Percentiles rank a stretch among this genome's conserved stretches.
phyloP scores from a whole-genome alignment of 2,113 vertebrate genomes.

The Aythya baeri region DNA sequence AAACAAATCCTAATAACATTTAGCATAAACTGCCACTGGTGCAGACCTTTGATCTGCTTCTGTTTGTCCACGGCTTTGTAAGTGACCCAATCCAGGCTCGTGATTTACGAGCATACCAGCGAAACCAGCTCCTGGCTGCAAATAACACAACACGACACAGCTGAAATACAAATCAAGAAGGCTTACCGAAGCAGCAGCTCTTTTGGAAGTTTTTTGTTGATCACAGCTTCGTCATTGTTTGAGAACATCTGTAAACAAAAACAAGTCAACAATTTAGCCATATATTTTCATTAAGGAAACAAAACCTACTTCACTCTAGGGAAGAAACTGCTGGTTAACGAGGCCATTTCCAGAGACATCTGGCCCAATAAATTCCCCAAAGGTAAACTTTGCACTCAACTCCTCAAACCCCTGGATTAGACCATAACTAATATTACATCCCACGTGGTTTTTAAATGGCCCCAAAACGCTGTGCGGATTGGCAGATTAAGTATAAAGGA shows the following conservation, averaged over 20 bases:
- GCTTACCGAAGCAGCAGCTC: slow-evolving; percentile 93
- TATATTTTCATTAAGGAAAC: not conserved
- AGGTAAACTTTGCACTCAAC: not conserved
- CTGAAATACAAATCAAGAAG: not conserved
- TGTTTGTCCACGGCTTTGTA: not conserved
- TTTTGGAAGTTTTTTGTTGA: slow-evolving; percentile 98
- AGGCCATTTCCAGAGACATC: not conserved
- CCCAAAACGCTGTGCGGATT: not conserved
- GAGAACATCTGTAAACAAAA: slow-evolving; percentile 93
- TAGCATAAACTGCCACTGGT: not conserved
- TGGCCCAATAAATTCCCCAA: not conserved
- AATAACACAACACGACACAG: rapidly evolving
- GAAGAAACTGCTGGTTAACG: not conserved
- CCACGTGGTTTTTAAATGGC: not conserved
- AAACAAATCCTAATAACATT: not conserved
- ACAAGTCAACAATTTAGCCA: not conserved
- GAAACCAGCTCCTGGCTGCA: not conserved
- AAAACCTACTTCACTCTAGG: not conserved
- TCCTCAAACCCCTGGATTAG: not conserved
- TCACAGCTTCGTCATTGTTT: slow-evolving; percentile 95
- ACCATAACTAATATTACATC: rapidly evolving
- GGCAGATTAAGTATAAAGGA: rapidly evolving
- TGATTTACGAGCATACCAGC: not conserved
- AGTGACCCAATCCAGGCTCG: not conserved
- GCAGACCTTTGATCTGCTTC: not conserved